Evolutionary conservation across 2,888 invertebrate species (phyloP), one percentile per base, ranked within the genome.

Genomic region (Alviniconcha strummeri): DNA sequence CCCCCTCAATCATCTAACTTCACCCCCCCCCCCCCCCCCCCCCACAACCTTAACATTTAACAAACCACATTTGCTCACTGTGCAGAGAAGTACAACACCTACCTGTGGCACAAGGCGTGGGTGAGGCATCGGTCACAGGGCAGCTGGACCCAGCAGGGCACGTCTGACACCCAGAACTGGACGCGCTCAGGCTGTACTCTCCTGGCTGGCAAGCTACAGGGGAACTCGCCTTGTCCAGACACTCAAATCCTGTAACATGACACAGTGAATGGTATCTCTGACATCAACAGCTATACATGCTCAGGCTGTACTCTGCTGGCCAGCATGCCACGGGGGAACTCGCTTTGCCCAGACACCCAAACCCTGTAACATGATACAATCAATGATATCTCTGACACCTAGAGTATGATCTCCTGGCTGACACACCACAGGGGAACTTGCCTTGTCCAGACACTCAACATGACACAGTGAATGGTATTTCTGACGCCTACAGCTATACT

Each of bases 91-190:
- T 36, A 36, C 36, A 36, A 36, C 36, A 36, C 36, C 57, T 84
- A 91, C 91, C 91, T 71, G 89, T 55, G 13, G 84, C 57, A 85
- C 91, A 91, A 3, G 86, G 75, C 13, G 83, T 84, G 9, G 91
- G 89, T 5, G 86, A 76, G 4, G 82, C 82, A 13, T 87, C 88
- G 8, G 90, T 88, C 15, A 86, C 84, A 13, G 89, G 84, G 84
- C 91, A 91, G 17, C 85, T 85, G 80, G 86, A 89, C 0, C 91
- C 91, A 52, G 89, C 91, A 0, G 91, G 90, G 80, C 91, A 91
- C 0, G 71, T 67, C 2, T 86, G 85, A 84, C 91, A 91, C 0
- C 86, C 80, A 1, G 87, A 84, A 5, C 86, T 82, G 11, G 91
- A 88, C 4, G 89, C 85, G 7, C 84, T 86, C 64, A 88, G 57